phyloP scores from a whole-genome alignment of 2,113 vertebrate genomes.

The Formicarius rufipectus region DNA sequence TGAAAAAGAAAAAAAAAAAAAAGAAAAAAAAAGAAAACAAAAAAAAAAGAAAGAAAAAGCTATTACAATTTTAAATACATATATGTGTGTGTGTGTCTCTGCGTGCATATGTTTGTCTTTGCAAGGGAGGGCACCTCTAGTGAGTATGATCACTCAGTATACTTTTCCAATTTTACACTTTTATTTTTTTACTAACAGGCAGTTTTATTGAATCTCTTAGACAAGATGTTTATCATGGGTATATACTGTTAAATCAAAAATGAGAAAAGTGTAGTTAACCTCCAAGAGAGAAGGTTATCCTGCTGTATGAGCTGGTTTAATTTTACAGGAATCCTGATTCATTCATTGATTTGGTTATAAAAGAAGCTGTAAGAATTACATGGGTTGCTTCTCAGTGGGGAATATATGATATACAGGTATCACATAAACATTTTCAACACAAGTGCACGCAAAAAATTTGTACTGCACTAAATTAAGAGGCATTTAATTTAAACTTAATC shows the following conservation, averaged over 20 bases:
- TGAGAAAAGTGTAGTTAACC: background rate
- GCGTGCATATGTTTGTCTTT: background rate
- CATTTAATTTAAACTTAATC: conserved; percentile 7
- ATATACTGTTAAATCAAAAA: background rate
- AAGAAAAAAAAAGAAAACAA: background rate
- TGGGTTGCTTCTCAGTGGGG: background rate
- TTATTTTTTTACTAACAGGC: background rate
- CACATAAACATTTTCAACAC: background rate
- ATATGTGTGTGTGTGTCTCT: background rate
- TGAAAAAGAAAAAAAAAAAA: background rate
- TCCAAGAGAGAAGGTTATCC: background rate
- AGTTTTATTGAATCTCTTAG: background rate
- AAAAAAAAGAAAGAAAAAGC: background rate
- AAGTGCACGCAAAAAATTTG: background rate
- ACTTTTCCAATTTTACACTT: background rate
- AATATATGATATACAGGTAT: background rate
- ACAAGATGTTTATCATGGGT: background rate
- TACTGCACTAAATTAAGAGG: background rate
- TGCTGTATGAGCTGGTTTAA: background rate
- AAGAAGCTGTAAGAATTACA: background rate
- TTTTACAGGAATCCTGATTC: background rate
- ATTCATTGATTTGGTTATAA: background rate
- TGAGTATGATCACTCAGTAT: background rate
- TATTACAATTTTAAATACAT: background rate
- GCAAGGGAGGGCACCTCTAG: background rate